Evolutionary conservation across 2,113 vertebrate genomes (phyloP).

Genomic region (Fregetta grallaria): DNA sequence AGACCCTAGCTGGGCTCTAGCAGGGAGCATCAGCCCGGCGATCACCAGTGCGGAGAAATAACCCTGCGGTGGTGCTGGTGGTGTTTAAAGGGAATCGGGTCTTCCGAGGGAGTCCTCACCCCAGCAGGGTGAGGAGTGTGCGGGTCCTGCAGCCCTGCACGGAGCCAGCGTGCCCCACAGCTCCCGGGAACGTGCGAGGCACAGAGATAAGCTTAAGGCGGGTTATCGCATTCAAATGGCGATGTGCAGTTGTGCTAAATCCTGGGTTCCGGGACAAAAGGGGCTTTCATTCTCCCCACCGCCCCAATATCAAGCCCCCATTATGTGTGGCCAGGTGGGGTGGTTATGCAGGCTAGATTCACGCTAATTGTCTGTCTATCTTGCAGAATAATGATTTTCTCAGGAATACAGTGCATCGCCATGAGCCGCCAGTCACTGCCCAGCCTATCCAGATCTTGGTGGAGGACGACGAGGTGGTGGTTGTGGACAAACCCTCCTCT

Average conservation of each 20-base stretch:
- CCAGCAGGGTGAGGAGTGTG: rapidly evolving
- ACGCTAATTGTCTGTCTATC: rapidly evolving
- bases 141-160: rapidly evolving
- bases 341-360: rapidly evolving
- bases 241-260: rapidly evolving
- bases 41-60: neutral
- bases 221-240: rapidly evolving
- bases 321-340: rapidly evolving
- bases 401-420: slow-evolving; percentile 91
- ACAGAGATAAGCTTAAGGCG: rapidly evolving
- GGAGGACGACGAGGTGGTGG: slow-evolving; percentile 87
- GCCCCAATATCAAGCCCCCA: rapidly evolving
- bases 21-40: neutral
- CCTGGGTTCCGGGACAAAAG: neutral
- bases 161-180: rapidly evolving
- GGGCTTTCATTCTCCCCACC: rapidly evolving
- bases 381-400: slow-evolving; percentile 92
- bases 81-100: neutral
- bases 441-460: slow-evolving; percentile 82
- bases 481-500: slow-evolving; percentile 94
- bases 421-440: slow-evolving; percentile 91
- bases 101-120: no score
- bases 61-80: rapidly evolving
- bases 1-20: neutral
- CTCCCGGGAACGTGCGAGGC: rapidly evolving